phyloP scores from a whole-genome alignment of 2,888 invertebrate genomes.

The Brachynemurus nebulosus region DNA sequence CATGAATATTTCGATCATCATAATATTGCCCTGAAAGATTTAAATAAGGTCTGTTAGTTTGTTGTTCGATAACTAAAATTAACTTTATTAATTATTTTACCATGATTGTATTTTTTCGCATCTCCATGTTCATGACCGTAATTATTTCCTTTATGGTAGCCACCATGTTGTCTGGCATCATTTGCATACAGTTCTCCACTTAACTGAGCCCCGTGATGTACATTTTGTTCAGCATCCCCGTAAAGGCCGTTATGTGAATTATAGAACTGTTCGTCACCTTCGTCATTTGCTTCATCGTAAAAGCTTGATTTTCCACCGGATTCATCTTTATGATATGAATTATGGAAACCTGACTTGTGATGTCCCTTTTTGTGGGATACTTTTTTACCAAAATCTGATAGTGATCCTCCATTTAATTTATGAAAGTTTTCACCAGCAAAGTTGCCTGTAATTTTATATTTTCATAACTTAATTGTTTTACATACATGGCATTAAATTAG shows the following conservation, averaged over 20 bases:
- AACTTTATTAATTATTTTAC: too few relatives aligned
- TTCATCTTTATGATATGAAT: conserved; percentile 56
- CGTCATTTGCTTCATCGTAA: conserved; percentile 45
- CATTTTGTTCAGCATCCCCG: conserved; percentile 22
- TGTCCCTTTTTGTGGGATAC: conserved; percentile 50
- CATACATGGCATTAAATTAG: too few relatives aligned
- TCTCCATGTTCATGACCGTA: conserved; percentile 24
- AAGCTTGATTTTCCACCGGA: conserved; percentile 53
- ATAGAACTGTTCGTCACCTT: conserved; percentile 29
- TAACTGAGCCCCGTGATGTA: conserved; percentile 22
- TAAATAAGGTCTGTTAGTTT: too few relatives aligned
- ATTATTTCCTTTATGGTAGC: conserved; percentile 26
- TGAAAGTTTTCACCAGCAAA: conserved; percentile 23
- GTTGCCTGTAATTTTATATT: conserved; percentile 1
- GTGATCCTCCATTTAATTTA: conserved; percentile 24
- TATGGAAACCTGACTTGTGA: conserved; percentile 52
- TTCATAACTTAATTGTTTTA: too few relatives aligned
- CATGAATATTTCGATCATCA: conserved; percentile 22
- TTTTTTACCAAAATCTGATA: conserved; percentile 24
- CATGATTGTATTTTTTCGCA: conserved; percentile 24
- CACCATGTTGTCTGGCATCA: conserved; percentile 24
- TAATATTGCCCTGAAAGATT: conserved; percentile 20
- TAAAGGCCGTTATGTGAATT: conserved; percentile 26
- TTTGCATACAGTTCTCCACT: conserved; percentile 23
- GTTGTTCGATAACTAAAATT: too few relatives aligned